Evolutionary conservation across 2,113 vertebrate genomes (phyloP).

Genomic region (Macquaria australasica): DNA sequence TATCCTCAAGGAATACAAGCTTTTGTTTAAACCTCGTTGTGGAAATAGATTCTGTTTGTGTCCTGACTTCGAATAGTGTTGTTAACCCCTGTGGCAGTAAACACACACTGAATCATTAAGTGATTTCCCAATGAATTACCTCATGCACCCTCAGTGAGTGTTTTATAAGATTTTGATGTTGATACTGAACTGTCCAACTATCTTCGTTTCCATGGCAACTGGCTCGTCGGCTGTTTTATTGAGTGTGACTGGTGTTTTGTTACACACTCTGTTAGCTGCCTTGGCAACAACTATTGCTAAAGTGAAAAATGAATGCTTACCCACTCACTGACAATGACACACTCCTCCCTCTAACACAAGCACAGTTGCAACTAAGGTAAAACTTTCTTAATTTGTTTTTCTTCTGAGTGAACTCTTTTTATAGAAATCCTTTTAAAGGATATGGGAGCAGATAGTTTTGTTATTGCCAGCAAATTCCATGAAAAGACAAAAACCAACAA

Average conservation of each 20-base stretch:
- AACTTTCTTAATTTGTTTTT: background rate
- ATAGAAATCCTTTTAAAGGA: background rate
- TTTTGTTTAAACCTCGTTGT: slow-evolving; percentile 28
- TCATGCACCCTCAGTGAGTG: slow-evolving; percentile 16
- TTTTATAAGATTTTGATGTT: background rate
- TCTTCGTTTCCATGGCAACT: slow-evolving; percentile 47
- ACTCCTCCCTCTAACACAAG: background rate
- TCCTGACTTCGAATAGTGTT: slow-evolving; percentile 2
- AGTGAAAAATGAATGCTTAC: background rate
- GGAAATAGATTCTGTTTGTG: background rate
- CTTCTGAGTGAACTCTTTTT: background rate
- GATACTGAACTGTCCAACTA: slow-evolving; percentile 10
- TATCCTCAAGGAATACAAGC: slow-evolving; percentile 7
- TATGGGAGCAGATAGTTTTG: background rate
- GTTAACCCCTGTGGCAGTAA: slow-evolving; percentile 4
- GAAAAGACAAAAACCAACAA: background rate
- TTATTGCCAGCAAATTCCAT: background rate
- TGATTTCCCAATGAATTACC: background rate
- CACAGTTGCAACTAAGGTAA: background rate
- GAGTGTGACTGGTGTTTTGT: slow-evolving; percentile 36
- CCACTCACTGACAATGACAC: background rate
- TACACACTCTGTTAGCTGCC: background rate
- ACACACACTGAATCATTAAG: background rate
- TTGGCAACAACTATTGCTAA: slow-evolving; percentile 13
- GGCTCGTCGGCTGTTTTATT: slow-evolving; percentile 38